These are phyloP conservation scores for Neuroscelio doddi DNA, from an alignment of 2,888 invertebrate species.

Conservation along the genomic window DNA sequence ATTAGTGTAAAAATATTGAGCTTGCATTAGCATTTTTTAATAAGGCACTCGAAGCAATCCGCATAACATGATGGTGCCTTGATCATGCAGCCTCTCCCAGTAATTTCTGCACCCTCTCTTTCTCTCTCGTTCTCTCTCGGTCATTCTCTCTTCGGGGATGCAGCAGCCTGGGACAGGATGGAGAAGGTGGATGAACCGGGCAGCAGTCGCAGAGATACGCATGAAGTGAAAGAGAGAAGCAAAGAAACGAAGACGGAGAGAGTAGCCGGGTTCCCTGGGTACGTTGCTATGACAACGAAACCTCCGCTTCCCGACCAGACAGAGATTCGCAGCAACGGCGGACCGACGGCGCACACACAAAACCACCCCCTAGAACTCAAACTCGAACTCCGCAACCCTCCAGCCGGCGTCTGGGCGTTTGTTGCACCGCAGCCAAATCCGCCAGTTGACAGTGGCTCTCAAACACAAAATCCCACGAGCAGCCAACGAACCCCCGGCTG, in stretches of 20 bases:
- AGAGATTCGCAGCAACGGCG: slow-evolving; percentile 64
- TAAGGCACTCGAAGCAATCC: slow-evolving; percentile 31
- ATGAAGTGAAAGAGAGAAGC: slow-evolving; percentile 39
- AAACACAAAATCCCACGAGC: slow-evolving; percentile 31
- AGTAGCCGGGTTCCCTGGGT: slow-evolving; percentile 70
- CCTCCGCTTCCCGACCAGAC: slow-evolving; percentile 64
- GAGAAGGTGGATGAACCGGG: slow-evolving; percentile 69
- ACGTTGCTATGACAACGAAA: slow-evolving; percentile 67
- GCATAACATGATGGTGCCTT: slow-evolving; percentile 38
- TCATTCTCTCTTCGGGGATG: slow-evolving; percentile 50
- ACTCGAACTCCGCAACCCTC: slow-evolving; percentile 49
- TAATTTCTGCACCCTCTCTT: slow-evolving; percentile 12
- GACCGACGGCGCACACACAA: slow-evolving; percentile 47
- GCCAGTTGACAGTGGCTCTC: slow-evolving; percentile 61
- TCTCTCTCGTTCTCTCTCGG: slow-evolving; percentile 17
- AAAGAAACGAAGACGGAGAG: slow-evolving; percentile 39
- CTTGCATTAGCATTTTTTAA: slow-evolving; percentile 39
- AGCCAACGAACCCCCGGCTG: slow-evolving; percentile 40
- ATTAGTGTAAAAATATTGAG: slow-evolving; percentile 13
- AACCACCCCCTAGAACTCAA: slow-evolving; percentile 50
- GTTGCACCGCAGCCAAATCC: slow-evolving; percentile 63
- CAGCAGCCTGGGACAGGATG: slow-evolving; percentile 60
- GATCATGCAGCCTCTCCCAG: slow-evolving; percentile 36
- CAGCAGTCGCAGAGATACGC: slow-evolving; percentile 55
- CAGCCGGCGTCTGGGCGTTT: slow-evolving; percentile 66